A percentile compares a stretch with the other conserved stretches of the same genome.
Evolutionary conservation across 2,113 vertebrate species (phyloP).

Genomic region (Thunnus maccoyii): DNA sequence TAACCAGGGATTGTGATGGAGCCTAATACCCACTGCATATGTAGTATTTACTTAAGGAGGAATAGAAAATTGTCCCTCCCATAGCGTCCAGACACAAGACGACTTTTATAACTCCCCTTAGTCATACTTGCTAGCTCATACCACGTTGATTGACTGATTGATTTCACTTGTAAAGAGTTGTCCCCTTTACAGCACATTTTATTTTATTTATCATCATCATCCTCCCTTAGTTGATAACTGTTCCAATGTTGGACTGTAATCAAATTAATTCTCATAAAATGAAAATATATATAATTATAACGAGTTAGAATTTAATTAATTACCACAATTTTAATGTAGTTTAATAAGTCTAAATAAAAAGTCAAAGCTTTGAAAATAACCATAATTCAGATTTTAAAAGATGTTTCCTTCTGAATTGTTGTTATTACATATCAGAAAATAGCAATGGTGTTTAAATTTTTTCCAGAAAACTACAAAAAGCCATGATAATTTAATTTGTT

Average conservation of each 20-base stretch:
- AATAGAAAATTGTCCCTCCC: slow-evolving; percentile 74
- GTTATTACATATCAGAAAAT: too few relatives aligned
- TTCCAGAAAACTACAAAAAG: too few relatives aligned
- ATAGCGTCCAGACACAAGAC: slow-evolving; percentile 71
- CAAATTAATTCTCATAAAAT: background rate
- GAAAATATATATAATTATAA: too few relatives aligned
- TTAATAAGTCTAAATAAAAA: too few relatives aligned
- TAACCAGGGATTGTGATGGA: slow-evolving; percentile 84
- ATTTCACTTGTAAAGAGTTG: slow-evolving; percentile 38
- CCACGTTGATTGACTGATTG: slow-evolving; percentile 69
- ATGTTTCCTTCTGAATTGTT: background rate
- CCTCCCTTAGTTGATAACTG: background rate
- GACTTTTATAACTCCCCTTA: slow-evolving; percentile 69
- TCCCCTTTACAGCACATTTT: slow-evolving; percentile 20
- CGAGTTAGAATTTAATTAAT: too few relatives aligned
- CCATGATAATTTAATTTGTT: too few relatives aligned
- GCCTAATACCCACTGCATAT: slow-evolving; percentile 80
- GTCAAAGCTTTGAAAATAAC: background rate
- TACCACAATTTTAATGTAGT: too few relatives aligned
- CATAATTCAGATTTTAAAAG: background rate
- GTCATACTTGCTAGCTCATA: slow-evolving; percentile 62
- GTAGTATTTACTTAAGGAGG: slow-evolving; percentile 82
- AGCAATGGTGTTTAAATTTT: too few relatives aligned
- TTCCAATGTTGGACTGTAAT: background rate
- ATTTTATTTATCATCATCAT: slow-evolving; percentile 14